Evolutionary conservation across 2,888 invertebrate species (phyloP).

Genomic region (Camponotus fellah): DNA sequence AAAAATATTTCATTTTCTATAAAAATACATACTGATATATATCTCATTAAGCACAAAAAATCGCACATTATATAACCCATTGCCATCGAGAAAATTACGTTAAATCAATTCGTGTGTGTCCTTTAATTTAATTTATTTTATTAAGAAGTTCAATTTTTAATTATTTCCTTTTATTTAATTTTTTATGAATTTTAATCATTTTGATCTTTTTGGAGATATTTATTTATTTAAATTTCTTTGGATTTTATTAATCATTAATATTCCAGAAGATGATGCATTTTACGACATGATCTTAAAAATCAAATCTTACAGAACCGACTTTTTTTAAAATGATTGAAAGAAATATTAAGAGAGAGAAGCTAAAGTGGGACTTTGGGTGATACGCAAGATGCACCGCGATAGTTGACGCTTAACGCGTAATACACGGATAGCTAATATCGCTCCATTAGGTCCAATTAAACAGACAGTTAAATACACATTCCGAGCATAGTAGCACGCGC

Average conservation of each 20-base stretch:
- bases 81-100: not conserved
- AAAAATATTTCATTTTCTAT: not conserved
- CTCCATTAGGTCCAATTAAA: slow-evolving; percentile 84
- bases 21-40: too few relatives aligned
- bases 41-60: too few relatives aligned
- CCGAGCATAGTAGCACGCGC: slow-evolving; percentile 76
- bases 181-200: not conserved
- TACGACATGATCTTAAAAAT: not conserved
- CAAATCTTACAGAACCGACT: not conserved
- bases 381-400: slow-evolving; percentile 67
- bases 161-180: not conserved
- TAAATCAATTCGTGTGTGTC: not conserved
- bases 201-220: not conserved
- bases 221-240: not conserved
- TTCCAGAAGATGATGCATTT: not conserved
- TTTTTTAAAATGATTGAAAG: not conserved
- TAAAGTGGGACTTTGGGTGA: slow-evolving; percentile 32
- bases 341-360: not conserved
- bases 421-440: slow-evolving; percentile 82
- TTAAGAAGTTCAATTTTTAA: not conserved
- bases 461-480: slow-evolving; percentile 81
- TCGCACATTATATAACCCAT: too few relatives aligned
- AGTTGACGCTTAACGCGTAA: slow-evolving; percentile 74
- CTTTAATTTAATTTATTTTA: not conserved
- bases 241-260: not conserved